A percentile compares a stretch with the other conserved stretches of the same genome.
Conservation (phyloP, 2,888 invertebrate genomes). For the Drosophila kokeensis region DNA sequence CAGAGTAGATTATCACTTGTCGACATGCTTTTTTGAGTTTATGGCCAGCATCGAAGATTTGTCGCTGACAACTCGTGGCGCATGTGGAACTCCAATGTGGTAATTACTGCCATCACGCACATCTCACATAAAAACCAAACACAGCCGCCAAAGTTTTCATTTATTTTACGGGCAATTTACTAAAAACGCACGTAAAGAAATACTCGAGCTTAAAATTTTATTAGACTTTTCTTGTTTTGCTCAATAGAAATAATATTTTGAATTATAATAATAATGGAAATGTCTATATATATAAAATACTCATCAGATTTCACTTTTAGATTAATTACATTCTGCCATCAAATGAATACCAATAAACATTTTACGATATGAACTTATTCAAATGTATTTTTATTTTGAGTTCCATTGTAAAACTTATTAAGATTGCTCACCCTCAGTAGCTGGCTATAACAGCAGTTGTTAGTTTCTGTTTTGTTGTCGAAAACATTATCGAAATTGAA, state of each 20-base stretch:
- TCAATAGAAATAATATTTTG: not conserved
- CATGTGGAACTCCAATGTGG: conserved; percentile 37
- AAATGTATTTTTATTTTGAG: conserved; percentile 28
- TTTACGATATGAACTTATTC: conserved; percentile 25
- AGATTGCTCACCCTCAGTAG: conserved; percentile 17
- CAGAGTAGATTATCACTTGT: conserved; percentile 67
- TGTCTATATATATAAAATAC: not conserved
- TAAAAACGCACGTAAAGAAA: conserved; percentile 8
- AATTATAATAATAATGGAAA: not conserved
- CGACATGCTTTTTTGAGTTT: conserved; percentile 68
- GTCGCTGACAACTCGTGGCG: conserved; percentile 53
- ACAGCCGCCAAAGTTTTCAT: conserved; percentile 30
- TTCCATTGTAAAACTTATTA: conserved; percentile 48
- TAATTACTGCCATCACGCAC: conserved; percentile 70
- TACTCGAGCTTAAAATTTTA: not conserved
- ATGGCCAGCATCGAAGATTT: conserved; percentile 66
- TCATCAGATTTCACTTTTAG: not conserved
- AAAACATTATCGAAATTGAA: conserved; percentile 72
- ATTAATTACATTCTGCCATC: not conserved
- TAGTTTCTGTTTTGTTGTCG: conserved; percentile 13
- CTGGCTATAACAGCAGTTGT: conserved; percentile 6
- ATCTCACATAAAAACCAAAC: conserved; percentile 56
- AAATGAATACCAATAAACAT: conserved; percentile 40
- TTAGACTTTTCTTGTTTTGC: not conserved
- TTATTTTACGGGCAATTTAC: conserved; percentile 33